Base-by-base conservation (phyloP, 2,113 vertebrate genomes). In the Anthoscopus minutus region DNA sequence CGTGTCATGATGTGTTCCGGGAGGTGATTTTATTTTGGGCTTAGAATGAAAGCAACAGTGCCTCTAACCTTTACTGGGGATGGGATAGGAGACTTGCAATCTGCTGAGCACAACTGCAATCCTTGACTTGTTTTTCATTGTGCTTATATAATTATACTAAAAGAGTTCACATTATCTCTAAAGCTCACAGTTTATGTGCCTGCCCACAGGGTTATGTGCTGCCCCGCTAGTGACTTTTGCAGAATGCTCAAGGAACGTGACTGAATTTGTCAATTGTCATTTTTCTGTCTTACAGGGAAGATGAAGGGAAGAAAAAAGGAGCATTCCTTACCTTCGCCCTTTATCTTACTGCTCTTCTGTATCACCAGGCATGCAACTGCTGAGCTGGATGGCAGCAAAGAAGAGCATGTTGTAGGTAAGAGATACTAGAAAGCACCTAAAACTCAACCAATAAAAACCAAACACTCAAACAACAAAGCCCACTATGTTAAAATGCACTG, bases 401-500 rank as follows among this genome's bases (percentile, higher is more conserved):
- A 92, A 1, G 35, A 45, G 13, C 70, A 72, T 15, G 11, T 58
- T 62, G 54, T 81, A 80, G 98, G 98, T 98, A 97, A 97, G 87
- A 56, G n/a, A 23, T 24, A 23, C 35, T 19, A 47, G 48, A 79
- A 86, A 71, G 42, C 23, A 48, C 23, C 8, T 7, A 31, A 44
- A 74, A 64, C 11, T 53, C 54, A 38, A 20, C 27, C 33, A 23
- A 28, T 18, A 67, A 33, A 44, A 37, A 3, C 5, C 33, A 37
- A 27, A 27, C 18, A 15, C 19, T 56, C 24, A 31, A 58, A n/a
- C 13, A 81, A 10, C 8, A 45, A 38, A 60, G 15, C 3, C 4
- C 6, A 13, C 18, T 22, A 0, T 15, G 25, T 53, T 38, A 53
- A 77, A 93, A 42, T 50, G 11, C 48, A 40, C 44, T 54, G 7